phyloP scores from a whole-genome alignment of 2,888 invertebrate genomes.

The Amiota minor region DNA sequence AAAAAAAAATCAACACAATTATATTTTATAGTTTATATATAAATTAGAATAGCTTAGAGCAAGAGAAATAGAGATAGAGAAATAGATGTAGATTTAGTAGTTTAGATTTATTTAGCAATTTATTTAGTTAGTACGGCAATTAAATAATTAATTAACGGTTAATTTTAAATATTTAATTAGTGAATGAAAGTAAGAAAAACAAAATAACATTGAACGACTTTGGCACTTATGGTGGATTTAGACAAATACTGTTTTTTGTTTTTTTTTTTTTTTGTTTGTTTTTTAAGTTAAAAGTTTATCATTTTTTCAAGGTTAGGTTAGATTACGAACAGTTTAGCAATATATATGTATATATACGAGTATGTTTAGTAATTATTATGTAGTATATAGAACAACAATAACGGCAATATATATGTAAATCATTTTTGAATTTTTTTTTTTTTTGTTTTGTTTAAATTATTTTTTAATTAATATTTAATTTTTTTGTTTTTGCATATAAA shows the following conservation, averaged over 20 bases:
- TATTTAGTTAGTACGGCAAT: slow-evolving; percentile 58
- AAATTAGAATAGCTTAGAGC: slow-evolving; percentile 46
- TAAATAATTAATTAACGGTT: slow-evolving; percentile 54
- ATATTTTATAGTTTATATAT: too few species aligned
- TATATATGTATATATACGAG: slow-evolving; percentile 65
- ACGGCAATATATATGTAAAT: slow-evolving; percentile 64
- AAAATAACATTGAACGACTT: slow-evolving; percentile 66
- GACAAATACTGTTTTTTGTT: slow-evolving; percentile 47
- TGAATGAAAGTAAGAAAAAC: slow-evolving; percentile 59
- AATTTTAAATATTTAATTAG: slow-evolving; percentile 53
- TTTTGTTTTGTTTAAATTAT: slow-evolving; percentile 52
- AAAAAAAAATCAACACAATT: too few species aligned
- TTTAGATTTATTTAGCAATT: slow-evolving; percentile 49
- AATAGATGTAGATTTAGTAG: slow-evolving; percentile 40
- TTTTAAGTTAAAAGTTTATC: slow-evolving; percentile 64
- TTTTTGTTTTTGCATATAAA: slow-evolving; percentile 60
- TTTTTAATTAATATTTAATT: slow-evolving; percentile 56
- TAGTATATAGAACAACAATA: slow-evolving; percentile 51
- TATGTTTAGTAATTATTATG: slow-evolving; percentile 67
- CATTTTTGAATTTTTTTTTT: slow-evolving; percentile 48
- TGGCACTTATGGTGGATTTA: slow-evolving; percentile 52
- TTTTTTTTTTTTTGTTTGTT: slow-evolving; percentile 48
- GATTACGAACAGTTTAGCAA: slow-evolving; percentile 67
- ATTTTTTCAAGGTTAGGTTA: slow-evolving; percentile 47
- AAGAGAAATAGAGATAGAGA: slow-evolving; percentile 40